These are phyloP conservation scores for Drosophila sordidapex DNA, from an alignment of 2,888 invertebrate genomes.

Conservation along the genomic window DNA sequence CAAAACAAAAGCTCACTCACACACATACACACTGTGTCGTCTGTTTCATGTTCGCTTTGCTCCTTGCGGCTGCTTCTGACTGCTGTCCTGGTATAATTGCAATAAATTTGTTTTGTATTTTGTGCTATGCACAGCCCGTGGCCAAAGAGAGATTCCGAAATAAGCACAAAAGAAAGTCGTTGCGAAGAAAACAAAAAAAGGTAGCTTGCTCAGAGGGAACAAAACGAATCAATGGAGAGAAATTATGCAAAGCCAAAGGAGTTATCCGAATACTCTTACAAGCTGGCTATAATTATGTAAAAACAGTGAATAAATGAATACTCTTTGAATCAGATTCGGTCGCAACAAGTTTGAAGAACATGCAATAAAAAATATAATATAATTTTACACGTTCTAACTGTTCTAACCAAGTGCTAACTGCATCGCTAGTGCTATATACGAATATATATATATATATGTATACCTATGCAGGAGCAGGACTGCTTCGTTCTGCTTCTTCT, in stretches of 20 bases:
- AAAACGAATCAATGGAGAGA: constrained; percentile 18
- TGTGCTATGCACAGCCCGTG: constrained; percentile 20
- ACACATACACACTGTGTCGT: constrained; percentile 22
- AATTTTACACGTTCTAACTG: neutral
- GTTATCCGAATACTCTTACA: constrained; percentile 24
- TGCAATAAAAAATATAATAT: neutral
- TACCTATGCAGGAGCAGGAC: constrained; percentile 3
- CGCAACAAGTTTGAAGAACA: neutral
- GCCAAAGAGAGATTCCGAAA: constrained; percentile 44
- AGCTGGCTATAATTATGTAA: neutral
- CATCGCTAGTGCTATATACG: neutral
- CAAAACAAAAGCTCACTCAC: constrained; percentile 45
- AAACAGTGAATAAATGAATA: neutral
- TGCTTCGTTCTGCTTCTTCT: neutral
- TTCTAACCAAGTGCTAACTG: neutral
- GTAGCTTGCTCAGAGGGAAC: constrained; percentile 6
- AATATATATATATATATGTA: neutral
- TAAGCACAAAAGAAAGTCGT: constrained; percentile 56
- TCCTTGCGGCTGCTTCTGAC: constrained; percentile 14
- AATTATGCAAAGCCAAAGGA: neutral
- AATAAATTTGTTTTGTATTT: constrained; percentile 63
- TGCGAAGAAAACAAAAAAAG: constrained; percentile 19
- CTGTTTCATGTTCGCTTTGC: constrained; percentile 21
- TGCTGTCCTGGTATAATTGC: constrained; percentile 62
- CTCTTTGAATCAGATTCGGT: neutral